Base-by-base conservation (phyloP, 1,140 invertebrate genomes). In the Rhyzopertha dominica region DNA sequence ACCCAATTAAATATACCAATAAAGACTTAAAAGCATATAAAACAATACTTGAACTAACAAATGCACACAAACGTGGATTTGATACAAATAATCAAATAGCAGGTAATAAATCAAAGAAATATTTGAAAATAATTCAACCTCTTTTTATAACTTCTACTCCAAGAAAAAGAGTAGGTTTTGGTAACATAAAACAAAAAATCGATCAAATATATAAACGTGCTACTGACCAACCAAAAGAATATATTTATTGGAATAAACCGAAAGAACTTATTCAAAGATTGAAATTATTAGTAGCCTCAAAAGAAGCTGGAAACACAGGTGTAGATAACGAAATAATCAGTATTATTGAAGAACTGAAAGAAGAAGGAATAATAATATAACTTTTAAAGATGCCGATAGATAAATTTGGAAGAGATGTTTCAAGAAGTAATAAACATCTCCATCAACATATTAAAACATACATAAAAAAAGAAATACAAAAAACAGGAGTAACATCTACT, bases 301-400 rank as follows among this genome's bases (percentile, higher is more conserved):
- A 59, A 36, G 31, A 29, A 8, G 64, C 63, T 26, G 65, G 63
- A 5, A 60, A 68, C 43, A 56, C 32, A 5, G 59, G 49, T 38
- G 50, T 63, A 40, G 41, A 59, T 23, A 68, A 67, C 54, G 64
- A 71, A 62, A 70, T 71, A 36, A 42, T 61, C 12, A 62, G 60
- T 13, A 70, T 68, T 18, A 47, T 69, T 10, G 61, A 69, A 49
- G 66, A 54, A 40, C 14, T 54, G n/a, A 52, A 24, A 37, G 49
- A 54, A 36, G 42, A 42, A 19, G 18, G 35, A 12, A 32, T 49
- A 24, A 51, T 53, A 29, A n/a, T n/a, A n/a, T n/a, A n/a, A n/a
- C n/a, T n/a, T n/a, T n/a, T n/a, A n/a, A n/a, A n/a, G n/a, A n/a
- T n/a, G n/a, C n/a, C n/a, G n/a, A n/a, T n/a, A n/a, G n/a, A n/a